Evolutionary conservation across 2,888 invertebrate species (phyloP), one percentile per base, ranked within the genome.

Genomic region (Plemyria rubiginata): DNA sequence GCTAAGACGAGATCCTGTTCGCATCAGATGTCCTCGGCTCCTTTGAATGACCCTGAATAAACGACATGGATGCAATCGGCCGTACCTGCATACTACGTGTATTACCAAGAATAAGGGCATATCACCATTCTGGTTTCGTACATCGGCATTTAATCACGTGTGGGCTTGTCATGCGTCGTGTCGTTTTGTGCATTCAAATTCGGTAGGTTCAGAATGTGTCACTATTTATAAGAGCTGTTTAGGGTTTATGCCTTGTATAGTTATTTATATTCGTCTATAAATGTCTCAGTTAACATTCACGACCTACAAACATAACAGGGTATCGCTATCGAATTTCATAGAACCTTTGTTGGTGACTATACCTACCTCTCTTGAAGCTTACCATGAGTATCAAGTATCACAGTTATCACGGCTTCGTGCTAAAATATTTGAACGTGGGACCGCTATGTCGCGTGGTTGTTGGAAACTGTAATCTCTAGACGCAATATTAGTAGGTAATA

Each of bases 391-490:
- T 65, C 54, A 65, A 54, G 52, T 61, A 60, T 65, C 60, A 60
- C 64, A 60, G 64, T 56, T 67, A 62, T 62, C 61, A 62, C 58
- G 28, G 53, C 54, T 41, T 60, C 61, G 66, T 61, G 64, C 70
- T 71, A 65, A 82, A 87, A 85, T 84, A 87, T 88, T 90, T 87
- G 83, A 88, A 75, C 80, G 74, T 66, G 70, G 72, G 74, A 83
- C 88, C 87, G 90, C 88, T 90, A 88, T 71, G 61, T 71, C 54
- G 32, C 50, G 38, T 58, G 49, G 46, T 54, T 41, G 40, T 46
- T 45, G 54, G 62, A 71, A 75, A 74, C 67, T 68, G 61, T 68
- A 70, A 74, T 36, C 38, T 46, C 58, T 28, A 58, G 62, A 62
- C 54, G 50, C 45, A 46, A 48, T 45, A 29, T 45, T 16, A 3